These are phyloP conservation scores for Rostratula benghalensis DNA, from an alignment of 2,113 vertebrate genomes.

Conservation along the genomic window DNA sequence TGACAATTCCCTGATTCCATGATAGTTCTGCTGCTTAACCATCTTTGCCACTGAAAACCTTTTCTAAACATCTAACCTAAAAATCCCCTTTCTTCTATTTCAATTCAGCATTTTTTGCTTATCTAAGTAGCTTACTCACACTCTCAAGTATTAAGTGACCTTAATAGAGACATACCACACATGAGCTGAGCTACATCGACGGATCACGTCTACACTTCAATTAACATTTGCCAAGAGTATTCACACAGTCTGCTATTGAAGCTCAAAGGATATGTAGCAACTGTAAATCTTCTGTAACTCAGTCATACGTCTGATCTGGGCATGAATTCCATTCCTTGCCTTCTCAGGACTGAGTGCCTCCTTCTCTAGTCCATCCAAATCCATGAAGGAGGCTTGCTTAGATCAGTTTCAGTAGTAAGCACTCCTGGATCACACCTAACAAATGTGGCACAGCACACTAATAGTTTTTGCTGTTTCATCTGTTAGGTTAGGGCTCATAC, in stretches of 20 bases:
- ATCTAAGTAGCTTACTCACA: background rate
- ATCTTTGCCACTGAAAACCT: background rate
- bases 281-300: background rate
- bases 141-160: background rate
- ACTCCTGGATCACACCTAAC: background rate
- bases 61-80: background rate
- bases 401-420: background rate
- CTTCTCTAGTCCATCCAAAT: background rate
- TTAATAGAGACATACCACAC: background rate
- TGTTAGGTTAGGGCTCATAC: background rate
- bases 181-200: background rate
- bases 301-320: background rate
- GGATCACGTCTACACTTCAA: background rate
- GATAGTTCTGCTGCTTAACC: background rate
- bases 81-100: background rate
- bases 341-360: background rate
- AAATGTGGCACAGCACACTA: accelerated
- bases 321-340: background rate
- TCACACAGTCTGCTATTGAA: background rate
- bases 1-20: no score
- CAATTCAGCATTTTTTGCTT: background rate
- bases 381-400: background rate
- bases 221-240: background rate
- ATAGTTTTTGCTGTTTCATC: background rate
- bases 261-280: background rate